phyloP scores from a whole-genome alignment of 2,113 vertebrate species.

The Cathartes aura region DNA sequence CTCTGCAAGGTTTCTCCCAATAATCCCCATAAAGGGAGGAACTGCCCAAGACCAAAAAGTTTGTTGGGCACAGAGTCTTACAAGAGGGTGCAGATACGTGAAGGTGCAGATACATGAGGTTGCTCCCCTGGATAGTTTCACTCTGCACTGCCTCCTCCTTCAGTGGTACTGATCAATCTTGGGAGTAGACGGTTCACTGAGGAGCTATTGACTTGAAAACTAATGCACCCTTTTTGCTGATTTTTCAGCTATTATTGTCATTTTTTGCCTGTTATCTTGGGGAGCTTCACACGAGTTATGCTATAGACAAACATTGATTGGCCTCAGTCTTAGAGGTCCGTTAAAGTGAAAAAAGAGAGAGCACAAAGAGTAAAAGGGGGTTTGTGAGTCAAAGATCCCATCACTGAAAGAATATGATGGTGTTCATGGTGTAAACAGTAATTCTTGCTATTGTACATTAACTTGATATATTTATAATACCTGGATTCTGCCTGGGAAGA shows the following conservation, averaged over 20 bases:
- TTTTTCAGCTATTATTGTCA: not conserved
- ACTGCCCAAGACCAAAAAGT: not conserved
- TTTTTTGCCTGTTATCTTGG: not conserved
- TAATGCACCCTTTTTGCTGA: not conserved
- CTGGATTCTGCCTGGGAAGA: not conserved
- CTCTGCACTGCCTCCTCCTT: not conserved
- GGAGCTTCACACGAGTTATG: not conserved
- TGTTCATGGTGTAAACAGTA: not conserved
- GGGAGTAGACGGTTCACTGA: not conserved
- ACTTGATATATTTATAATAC: not conserved
- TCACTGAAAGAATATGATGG: not conserved
- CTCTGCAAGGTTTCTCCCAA: not conserved
- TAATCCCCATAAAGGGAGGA: not conserved
- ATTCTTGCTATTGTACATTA: not conserved
- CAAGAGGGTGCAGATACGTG: not conserved
- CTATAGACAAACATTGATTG: not conserved
- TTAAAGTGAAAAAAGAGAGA: not conserved
- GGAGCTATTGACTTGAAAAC: conserved; percentile 3
- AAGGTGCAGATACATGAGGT: not conserved
- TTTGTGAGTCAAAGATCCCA: not conserved
- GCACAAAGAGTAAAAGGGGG: not conserved
- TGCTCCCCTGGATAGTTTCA: not conserved
- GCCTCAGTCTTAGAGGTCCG: not conserved
- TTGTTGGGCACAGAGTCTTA: not conserved
- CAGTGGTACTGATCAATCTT: not conserved